Evolutionary conservation across 2,888 invertebrate genomes (phyloP).

Genomic region (Marronus borbonicus): DNA sequence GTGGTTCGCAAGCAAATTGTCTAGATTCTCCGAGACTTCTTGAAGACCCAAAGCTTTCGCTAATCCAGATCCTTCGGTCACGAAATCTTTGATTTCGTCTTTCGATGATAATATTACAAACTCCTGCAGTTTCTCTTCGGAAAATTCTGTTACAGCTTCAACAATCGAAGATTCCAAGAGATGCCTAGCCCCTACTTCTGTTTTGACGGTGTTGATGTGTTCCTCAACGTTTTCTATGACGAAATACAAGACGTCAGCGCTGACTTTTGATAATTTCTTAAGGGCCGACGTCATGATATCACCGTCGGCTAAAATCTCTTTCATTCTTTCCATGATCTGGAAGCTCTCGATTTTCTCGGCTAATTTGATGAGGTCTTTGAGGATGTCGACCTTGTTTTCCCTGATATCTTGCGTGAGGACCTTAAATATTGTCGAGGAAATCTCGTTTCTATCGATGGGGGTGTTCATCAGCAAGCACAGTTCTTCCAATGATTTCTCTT

Average conservation of each 20-base stretch:
- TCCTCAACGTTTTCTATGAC: slow-evolving; percentile 77
- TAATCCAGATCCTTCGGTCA: slow-evolving; percentile 79
- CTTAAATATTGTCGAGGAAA: slow-evolving; percentile 66
- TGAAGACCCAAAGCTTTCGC: slow-evolving; percentile 80
- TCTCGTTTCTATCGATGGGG: slow-evolving; percentile 65
- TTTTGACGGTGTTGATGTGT: slow-evolving; percentile 75
- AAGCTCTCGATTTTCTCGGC: slow-evolving; percentile 73
- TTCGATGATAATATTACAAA: slow-evolving; percentile 71
- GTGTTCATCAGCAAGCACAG: slow-evolving; percentile 66
- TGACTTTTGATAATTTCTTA: slow-evolving; percentile 76
- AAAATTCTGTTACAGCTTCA: slow-evolving; percentile 76
- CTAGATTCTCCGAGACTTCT: slow-evolving; percentile 72
- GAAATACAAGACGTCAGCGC: slow-evolving; percentile 75
- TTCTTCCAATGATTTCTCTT: slow-evolving; percentile 63
- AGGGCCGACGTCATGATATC: slow-evolving; percentile 77
- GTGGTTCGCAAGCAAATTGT: slow-evolving; percentile 72
- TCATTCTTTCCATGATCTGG: slow-evolving; percentile 77
- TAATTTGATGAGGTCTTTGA: slow-evolving; percentile 74
- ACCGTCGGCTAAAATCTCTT: slow-evolving; percentile 77
- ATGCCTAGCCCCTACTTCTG: slow-evolving; percentile 78
- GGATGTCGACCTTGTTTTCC: slow-evolving; percentile 77
- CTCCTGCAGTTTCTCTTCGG: slow-evolving; percentile 74
- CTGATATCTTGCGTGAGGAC: slow-evolving; percentile 71
- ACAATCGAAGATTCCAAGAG: slow-evolving; percentile 80
- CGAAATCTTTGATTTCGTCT: slow-evolving; percentile 66